Evolutionary conservation across 2,888 invertebrate species (phyloP).

Genomic region (Colletes collaris): DNA sequence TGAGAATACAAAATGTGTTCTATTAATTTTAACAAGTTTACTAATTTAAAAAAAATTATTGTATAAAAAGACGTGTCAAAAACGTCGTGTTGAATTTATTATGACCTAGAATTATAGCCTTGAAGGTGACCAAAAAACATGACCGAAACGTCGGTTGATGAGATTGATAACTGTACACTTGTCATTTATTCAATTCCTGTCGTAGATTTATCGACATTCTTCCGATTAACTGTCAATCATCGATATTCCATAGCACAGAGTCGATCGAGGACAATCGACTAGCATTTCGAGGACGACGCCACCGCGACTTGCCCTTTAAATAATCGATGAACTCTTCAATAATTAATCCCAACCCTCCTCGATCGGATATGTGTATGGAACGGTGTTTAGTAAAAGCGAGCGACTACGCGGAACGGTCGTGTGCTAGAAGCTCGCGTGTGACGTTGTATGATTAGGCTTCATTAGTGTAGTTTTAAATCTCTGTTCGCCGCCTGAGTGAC

Average conservation of each 20-base stretch:
- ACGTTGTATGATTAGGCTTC: not conserved
- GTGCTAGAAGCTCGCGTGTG: not conserved
- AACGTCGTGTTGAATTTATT: too few species aligned
- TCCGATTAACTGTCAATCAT: constrained; percentile 51
- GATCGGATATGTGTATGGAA: not conserved
- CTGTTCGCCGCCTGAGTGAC: not conserved
- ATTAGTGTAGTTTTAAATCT: constrained; percentile 2
- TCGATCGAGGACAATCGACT: constrained; percentile 55
- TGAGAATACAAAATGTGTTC: too few species aligned
- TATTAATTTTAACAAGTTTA: too few species aligned
- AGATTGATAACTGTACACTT: constrained; percentile 1
- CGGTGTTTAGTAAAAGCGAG: constrained; percentile 14
- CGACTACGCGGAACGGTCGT: not conserved
- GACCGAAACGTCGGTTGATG: too few species aligned
- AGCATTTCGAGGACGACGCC: constrained; percentile 50
- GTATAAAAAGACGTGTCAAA: too few species aligned
- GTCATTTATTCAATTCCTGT: constrained; percentile 7
- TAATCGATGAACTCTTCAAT: constrained; percentile 69
- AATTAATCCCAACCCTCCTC: constrained; percentile 53
- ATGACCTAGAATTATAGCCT: too few species aligned
- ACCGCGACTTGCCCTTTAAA: constrained; percentile 57
- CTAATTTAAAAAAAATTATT: too few species aligned
- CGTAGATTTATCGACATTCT: constrained; percentile 30
- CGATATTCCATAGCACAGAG: constrained; percentile 14
- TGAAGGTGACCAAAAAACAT: too few species aligned